Conservation (phyloP, 2,888 invertebrate species). For the Panzeria rudis region DNA sequence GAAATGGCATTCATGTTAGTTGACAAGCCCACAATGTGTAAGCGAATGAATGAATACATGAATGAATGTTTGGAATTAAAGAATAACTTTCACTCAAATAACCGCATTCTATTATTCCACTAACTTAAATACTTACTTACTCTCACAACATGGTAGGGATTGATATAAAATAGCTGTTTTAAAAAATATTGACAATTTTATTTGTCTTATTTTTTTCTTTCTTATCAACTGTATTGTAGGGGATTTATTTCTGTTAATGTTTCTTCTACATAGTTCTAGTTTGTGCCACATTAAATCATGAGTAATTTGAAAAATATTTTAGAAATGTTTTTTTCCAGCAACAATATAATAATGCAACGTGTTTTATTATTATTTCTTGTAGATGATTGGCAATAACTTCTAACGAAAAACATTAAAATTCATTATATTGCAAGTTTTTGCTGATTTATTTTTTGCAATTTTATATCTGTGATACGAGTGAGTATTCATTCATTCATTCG, state of each 20-base stretch:
- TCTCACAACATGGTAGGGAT: too few relatives aligned
- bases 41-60: background rate
- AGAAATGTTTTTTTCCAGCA: constrained; percentile 12
- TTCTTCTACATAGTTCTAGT: background rate
- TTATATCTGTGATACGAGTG: background rate
- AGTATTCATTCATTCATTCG: background rate
- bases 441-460: constrained; percentile 31
- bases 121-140: background rate
- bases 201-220: constrained; percentile 1
- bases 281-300: constrained; percentile 23
- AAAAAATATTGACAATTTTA: constrained; percentile 1
- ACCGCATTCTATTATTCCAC: constrained; percentile 26
- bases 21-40: background rate
- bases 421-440: constrained; percentile 46
- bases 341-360: constrained; percentile 14
- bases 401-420: constrained; percentile 57
- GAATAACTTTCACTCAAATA: constrained; percentile 40
- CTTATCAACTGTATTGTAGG: background rate
- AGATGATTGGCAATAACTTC: constrained; percentile 47
- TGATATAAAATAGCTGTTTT: background rate
- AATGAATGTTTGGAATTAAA: constrained; percentile 14
- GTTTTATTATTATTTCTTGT: background rate
- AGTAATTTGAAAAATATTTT: constrained; percentile 35
- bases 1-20: constrained; percentile 3
- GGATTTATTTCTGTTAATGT: background rate